A percentile compares a stretch with the other conserved stretches of the same genome.
These are phyloP conservation scores for Syngnathus rostellatus DNA, from an alignment of 2,797 vertebrate genomes.

Conservation along the genomic window DNA sequence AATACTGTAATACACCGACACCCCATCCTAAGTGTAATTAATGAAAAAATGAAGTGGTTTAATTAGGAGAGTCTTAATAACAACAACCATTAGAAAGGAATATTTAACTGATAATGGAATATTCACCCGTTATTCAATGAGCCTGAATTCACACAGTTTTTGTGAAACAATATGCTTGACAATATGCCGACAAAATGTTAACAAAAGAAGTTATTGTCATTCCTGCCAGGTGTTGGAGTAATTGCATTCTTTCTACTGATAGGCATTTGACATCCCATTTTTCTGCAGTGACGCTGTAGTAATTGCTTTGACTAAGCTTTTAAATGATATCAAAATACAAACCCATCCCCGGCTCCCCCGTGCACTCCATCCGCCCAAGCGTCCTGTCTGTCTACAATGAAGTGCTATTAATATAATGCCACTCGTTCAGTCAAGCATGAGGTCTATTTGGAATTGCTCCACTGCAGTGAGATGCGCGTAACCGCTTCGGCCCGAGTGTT, in stretches of 20 bases:
- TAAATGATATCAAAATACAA: slow-evolving; percentile 54
- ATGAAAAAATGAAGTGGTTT: not conserved
- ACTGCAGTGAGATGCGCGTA: slow-evolving; percentile 36
- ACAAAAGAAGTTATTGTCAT: slow-evolving; percentile 52
- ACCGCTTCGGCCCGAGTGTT: slow-evolving; percentile 26
- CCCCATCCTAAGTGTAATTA: not conserved
- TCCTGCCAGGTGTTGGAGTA: slow-evolving; percentile 52
- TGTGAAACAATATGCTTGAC: slow-evolving; percentile 25
- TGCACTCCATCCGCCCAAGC: slow-evolving; percentile 36
- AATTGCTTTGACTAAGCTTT: slow-evolving; percentile 62
- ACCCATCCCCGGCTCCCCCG: slow-evolving; percentile 18
- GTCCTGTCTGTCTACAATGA: slow-evolving; percentile 48
- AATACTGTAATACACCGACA: slow-evolving; percentile 3
- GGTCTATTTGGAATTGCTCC: slow-evolving; percentile 47
- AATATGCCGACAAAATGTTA: slow-evolving; percentile 26
- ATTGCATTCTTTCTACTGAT: slow-evolving; percentile 62
- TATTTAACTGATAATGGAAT: not conserved
- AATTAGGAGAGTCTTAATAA: slow-evolving; percentile 2
- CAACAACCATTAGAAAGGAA: slow-evolving; percentile 6
- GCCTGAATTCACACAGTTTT: not conserved
- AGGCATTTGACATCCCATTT: slow-evolving; percentile 61
- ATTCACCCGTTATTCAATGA: not conserved
- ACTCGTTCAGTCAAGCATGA: slow-evolving; percentile 52
- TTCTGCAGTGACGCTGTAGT: slow-evolving; percentile 61
- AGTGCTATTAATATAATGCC: slow-evolving; percentile 47